Evolutionary conservation across 2,797 vertebrate genomes (phyloP), one percentile per base, ranked within the genome.

Genomic region (Fringilla coelebs): DNA sequence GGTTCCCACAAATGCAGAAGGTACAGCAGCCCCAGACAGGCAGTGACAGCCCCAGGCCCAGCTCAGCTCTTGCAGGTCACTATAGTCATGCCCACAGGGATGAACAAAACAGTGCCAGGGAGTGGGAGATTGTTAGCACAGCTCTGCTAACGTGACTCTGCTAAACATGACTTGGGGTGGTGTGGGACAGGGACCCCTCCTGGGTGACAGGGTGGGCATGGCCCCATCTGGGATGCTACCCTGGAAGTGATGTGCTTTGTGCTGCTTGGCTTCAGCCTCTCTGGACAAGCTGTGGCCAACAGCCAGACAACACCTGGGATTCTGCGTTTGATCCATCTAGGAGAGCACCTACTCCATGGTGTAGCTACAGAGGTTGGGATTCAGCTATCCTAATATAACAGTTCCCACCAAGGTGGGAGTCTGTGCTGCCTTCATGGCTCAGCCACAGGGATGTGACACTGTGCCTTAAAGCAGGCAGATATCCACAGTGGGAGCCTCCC

Each of bases 361-460:
- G 18, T 8, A 65, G 55, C 32, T 10, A 6, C 60, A 80, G 70
- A 51, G 12, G 36, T 58, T 20, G 45, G 31, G 8, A 38, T 54
- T 58, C 55, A 51, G 25, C 24, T 4, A 6, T 18, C 11, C 55
- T 51, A n/a, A 92, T 4, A 25, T 12, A 66, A 28, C 36, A 32
- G 34, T 11, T 49, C 31, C 65, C 74, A 43, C 28, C 4, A 3
- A 66, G 20, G 17, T 18, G 52, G 14, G 29, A 32, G n/a, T 52
- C 72, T 52, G 31, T 6, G 20, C n/a, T 63, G 65, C 48, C 18
- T 38, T 54, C 31, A 6, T 0, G 6, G 19, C 13, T 51, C 45
- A 31, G 38, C 38, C 31, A 4, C 0, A 4, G 48, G 41, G 21
- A 26, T 49, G 52, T 1, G 3, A 38, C 1, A 9, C 66, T 2